Base-by-base conservation (phyloP, 1,140 invertebrate genomes). In the Potamilus streckersoni region DNA sequence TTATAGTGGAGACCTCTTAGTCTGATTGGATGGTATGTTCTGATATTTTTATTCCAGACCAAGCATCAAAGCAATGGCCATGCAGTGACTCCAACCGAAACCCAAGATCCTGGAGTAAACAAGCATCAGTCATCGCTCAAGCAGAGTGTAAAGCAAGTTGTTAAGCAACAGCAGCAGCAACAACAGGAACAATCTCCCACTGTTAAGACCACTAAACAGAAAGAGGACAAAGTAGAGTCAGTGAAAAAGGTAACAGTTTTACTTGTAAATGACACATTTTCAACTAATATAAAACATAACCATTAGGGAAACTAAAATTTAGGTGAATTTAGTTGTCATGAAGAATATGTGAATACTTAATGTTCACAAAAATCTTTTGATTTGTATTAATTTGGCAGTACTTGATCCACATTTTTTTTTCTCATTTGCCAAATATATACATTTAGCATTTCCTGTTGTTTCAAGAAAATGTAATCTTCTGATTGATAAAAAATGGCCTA, bases 61-160 rank as follows among this genome's bases (percentile, higher is more conserved):
- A 80, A 80, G 63, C n/a, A 69, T 59, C 74, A 70, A 49, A 78
- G 65, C 20, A 83, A 82, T 82, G 83, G 82, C 1, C 82, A 85
- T 78, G 76, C 76, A 49, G 76, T 83, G 13, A 19, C 20, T 59
- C 65, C 61, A 55, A 74, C 60, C 31, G 78, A 66, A 62, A 59
- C 78, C 17, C 65, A 69, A 15, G 71, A 74, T n/a, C 31, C 69
- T 4, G 63, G 66, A 14, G 71, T 73, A 57, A 81, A 73, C 23
- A 84, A 84, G 76, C 56, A 72, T 27, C 64, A 78, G 62, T 57
- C 80, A 31, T 73, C 83, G 16, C 78, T 79, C 27, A 79, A 77
- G 56, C 79, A 74, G 27, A 72, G 67, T 56, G 66, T 59, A 23
- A 74, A 79, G 27, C 69, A 70, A 23, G 55, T 64, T n/a, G 23